Evolutionary conservation across 2,888 invertebrate genomes (phyloP), one percentile per base, ranked within the genome.

Genomic region (Trachelus tabidus): DNA sequence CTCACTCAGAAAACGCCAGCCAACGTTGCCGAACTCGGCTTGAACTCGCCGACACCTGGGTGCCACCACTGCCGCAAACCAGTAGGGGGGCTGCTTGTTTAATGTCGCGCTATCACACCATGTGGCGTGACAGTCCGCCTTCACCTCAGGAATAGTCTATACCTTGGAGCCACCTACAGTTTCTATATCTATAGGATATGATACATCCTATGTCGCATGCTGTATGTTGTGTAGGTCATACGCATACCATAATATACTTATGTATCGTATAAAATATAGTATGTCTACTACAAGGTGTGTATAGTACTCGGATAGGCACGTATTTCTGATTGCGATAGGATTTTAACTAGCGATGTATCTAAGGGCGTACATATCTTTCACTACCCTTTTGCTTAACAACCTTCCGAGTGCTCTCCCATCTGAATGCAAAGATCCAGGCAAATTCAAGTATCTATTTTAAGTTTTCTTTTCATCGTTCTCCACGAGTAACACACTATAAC

Each of bases 21-120:
- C 56, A 56, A 56, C 23, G 56, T 56, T 56, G 56, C 56, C 56
- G 56, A 56, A 56, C 56, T 56, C 56, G 9, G 56, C 56, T 56
- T 56, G 56, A 56, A 56, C 56, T 56, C 56, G 23, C 56, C 56
- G 56, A 56, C 56, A 56, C 56, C 56, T 56, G 56, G 56, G 56
- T 23, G 56, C 56, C 56, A 56, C 56, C 56, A 9, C 56, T 56
- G 56, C 56, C 56, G 56, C 56, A 56, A 56, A 23, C 56, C 56
- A 56, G 23, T 23, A 56, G 56, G 56, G 56, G 23, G 56, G 56
- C 56, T 56, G 56, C 76, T 81, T 77, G 82, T 81, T 82, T 87
- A 87, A 87, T 85, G 85, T 83, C 79, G 78, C 83, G 73, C 80
- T 87, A 86, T 85, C 87, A 87, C 87, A 87, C 87, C 77, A 87